Conservation (phyloP, 2,888 invertebrate genomes). For the Himalopsyche kuldschensis region DNA sequence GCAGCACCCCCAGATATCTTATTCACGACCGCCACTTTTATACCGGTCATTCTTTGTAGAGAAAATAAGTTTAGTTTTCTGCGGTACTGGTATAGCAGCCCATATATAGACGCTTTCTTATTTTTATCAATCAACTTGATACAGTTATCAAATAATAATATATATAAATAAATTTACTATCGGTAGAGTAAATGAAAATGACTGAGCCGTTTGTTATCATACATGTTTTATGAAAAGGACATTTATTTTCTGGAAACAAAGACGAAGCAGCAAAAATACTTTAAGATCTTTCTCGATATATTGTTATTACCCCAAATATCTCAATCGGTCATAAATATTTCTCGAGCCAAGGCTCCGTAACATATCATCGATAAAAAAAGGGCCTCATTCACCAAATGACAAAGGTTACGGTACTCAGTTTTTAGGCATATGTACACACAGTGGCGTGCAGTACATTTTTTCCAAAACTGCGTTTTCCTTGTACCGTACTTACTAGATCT, state of each 20-base stretch:
- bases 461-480: no score
- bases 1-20: no score
- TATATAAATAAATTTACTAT: no score
- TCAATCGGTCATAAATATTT: neutral
- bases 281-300: neutral
- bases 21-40: no score
- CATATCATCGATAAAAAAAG: neutral
- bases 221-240: neutral
- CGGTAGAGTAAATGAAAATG: neutral
- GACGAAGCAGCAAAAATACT: neutral
- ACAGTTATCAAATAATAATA: no score
- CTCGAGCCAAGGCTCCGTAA: neutral
- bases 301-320: neutral
- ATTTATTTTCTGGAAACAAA: neutral
- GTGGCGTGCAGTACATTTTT: no score
- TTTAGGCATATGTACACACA: neutral
- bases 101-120: no score
- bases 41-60: no score
- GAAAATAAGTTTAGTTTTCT: no score
- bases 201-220: neutral
- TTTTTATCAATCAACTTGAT: no score
- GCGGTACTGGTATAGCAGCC: no score
- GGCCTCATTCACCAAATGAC: neutral
- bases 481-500: no score
- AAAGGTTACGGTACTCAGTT: neutral